Conservation (phyloP, 2,113 vertebrate genomes). For the Dasyornis broadbenti region DNA sequence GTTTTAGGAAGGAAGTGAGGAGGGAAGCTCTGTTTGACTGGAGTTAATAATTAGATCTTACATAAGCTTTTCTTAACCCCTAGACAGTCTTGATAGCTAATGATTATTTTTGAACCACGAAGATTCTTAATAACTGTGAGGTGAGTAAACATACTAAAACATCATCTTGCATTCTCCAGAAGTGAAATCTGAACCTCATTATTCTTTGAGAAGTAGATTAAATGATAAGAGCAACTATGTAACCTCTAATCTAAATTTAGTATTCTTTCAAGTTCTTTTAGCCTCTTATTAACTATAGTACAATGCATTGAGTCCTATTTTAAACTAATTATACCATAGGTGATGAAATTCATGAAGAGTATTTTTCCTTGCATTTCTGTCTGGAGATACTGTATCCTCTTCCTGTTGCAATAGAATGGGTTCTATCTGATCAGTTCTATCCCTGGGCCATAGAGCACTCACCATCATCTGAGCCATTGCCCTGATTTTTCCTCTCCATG, state of each 20-base stretch:
- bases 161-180: not conserved
- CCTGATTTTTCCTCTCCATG: not conserved
- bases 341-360: not conserved
- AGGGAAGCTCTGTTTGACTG: not conserved
- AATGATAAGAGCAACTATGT: not conserved
- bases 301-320: not conserved
- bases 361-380: not conserved
- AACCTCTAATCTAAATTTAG: not conserved
- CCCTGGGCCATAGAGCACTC: not conserved
- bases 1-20: not conserved
- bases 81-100: not conserved
- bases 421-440: not conserved
- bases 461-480: not conserved
- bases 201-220: not conserved
- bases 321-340: not conserved
- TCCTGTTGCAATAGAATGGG: not conserved
- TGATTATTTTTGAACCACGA: not conserved
- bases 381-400: not conserved
- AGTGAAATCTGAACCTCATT: not conserved
- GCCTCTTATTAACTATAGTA: not conserved
- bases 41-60: not conserved
- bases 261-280: not conserved
- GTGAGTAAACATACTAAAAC: not conserved
- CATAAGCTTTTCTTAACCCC: not conserved
- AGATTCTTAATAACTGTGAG: not conserved